A percentile compares a stretch with the other conserved stretches of the same genome.
phyloP scores from a whole-genome alignment of 2,797 vertebrate genomes.

The Parauchenoglanis ngamensis region DNA sequence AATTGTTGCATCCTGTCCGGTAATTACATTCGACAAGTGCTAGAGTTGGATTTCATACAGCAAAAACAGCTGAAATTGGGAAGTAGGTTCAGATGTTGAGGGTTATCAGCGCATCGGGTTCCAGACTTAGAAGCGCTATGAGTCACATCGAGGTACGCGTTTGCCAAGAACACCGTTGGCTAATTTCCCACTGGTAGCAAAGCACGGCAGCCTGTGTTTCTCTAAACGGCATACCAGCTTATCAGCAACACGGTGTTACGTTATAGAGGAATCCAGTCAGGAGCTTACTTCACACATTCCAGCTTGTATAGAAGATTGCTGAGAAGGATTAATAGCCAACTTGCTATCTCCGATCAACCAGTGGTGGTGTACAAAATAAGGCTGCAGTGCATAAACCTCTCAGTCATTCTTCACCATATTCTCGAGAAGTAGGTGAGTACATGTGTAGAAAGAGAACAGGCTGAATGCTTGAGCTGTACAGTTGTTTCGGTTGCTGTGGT shows the following conservation, averaged over 20 bases:
- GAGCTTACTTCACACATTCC: neutral
- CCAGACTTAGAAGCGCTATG: neutral
- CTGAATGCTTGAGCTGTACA: neutral
- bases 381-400: neutral
- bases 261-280: neutral
- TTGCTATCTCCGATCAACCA: neutral
- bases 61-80: neutral
- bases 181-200: slow-evolving; percentile 7
- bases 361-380: neutral
- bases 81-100: neutral
- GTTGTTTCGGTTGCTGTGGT: neutral
- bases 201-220: neutral
- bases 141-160: neutral
- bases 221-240: neutral
- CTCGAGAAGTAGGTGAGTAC: neutral
- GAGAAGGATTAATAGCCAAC: neutral
- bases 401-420: neutral
- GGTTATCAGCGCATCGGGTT: slow-evolving; percentile 23
- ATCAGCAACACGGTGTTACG: neutral
- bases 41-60: neutral
- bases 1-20: slow-evolving; percentile 21
- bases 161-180: slow-evolving; percentile 1
- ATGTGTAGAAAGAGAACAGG: neutral
- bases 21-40: slow-evolving; percentile 20
- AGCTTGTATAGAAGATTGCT: neutral